Conservation (phyloP, 2,888 invertebrate species). For the Caenorhabditis doughertyi region DNA sequence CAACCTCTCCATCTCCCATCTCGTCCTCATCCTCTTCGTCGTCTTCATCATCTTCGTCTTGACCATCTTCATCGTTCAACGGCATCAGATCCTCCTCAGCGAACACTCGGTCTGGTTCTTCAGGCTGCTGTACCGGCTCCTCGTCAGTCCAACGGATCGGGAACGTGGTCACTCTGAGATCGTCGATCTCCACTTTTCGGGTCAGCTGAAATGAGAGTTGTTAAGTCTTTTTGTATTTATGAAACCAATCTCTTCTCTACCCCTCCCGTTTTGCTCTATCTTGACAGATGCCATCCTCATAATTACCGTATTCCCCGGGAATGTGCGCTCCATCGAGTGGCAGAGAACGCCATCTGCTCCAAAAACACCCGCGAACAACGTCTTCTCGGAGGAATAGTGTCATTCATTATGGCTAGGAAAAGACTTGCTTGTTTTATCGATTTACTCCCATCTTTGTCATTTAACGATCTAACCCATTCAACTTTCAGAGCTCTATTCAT, state of each 20-base stretch:
- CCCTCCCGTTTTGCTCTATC: no score
- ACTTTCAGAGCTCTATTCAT: no score
- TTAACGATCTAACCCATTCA: no score
- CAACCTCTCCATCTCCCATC: slow-evolving; percentile 57
- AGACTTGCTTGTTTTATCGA: no score
- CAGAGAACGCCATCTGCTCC: neutral
- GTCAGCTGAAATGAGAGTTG: slow-evolving; percentile 61
- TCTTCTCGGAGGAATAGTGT: no score
- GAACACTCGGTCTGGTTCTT: slow-evolving; percentile 56
- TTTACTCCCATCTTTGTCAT: no score
- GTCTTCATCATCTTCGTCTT: slow-evolving; percentile 63
- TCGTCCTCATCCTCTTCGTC: slow-evolving; percentile 62
- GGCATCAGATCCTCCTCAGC: slow-evolving; percentile 73
- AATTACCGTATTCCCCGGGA: no score
- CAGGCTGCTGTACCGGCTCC: slow-evolving; percentile 61
- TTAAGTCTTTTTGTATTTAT: no score
- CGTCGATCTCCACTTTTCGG: slow-evolving; percentile 81
- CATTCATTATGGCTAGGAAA: neutral
- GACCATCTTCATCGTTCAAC: slow-evolving; percentile 63
- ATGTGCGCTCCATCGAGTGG: neutral
- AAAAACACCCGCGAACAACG: neutral
- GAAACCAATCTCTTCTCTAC: no score
- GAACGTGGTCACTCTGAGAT: slow-evolving; percentile 84
- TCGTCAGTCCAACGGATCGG: slow-evolving; percentile 85
- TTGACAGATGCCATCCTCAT: no score